Conservation (phyloP, 1,140 invertebrate genomes). For the Pseudomyrmex dendroicus region DNA sequence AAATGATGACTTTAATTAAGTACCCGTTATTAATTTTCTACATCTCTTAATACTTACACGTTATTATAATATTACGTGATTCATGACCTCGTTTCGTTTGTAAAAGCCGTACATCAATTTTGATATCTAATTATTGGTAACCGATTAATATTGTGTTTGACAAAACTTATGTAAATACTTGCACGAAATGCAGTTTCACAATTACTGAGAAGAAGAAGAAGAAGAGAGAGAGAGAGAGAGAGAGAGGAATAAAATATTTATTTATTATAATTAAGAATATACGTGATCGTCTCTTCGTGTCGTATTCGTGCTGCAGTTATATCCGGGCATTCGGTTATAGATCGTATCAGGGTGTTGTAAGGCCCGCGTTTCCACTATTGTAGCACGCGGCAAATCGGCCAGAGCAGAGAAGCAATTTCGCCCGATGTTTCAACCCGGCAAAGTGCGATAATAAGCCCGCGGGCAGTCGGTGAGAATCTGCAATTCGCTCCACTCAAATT, state of each 20-base stretch:
- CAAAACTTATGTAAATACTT: slow-evolving; percentile 6
- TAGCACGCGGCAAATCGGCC: slow-evolving; percentile 58
- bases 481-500: slow-evolving; percentile 83
- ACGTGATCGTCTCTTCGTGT: neutral
- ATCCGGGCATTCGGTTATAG: slow-evolving; percentile 29
- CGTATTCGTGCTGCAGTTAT: slow-evolving; percentile 10
- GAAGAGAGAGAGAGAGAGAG: too few relatives aligned
- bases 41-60: neutral
- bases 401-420: slow-evolving; percentile 69
- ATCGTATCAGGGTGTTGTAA: slow-evolving; percentile 54
- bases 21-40: slow-evolving; percentile 39
- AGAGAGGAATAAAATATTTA: neutral
- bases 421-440: slow-evolving; percentile 75
- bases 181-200: neutral
- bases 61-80: slow-evolving; percentile 36
- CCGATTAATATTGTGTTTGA: neutral
- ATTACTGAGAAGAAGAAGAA: too few relatives aligned
- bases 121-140: slow-evolving; percentile 20
- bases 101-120: neutral
- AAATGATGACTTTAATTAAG: slow-evolving; percentile 54
- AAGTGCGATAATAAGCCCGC: slow-evolving; percentile 84
- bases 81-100: neutral
- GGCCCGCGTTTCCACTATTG: slow-evolving; percentile 45
- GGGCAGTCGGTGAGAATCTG: slow-evolving; percentile 82
- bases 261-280: slow-evolving; percentile 29